A percentile compares a stretch with the other conserved stretches of the same genome.
phyloP scores from a whole-genome alignment of 2,888 invertebrate genomes.

The Bellardia pandia region DNA sequence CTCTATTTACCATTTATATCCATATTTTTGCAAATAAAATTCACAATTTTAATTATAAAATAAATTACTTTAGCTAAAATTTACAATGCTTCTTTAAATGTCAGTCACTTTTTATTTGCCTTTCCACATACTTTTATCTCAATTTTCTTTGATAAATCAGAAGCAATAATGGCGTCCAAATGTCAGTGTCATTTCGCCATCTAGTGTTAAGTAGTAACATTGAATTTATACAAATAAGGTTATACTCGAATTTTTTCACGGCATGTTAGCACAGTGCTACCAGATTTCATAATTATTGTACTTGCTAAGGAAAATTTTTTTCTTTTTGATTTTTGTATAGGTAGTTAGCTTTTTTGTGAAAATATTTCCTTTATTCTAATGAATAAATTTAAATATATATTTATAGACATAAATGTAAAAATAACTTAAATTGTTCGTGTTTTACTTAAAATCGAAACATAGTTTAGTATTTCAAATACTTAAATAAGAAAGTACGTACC shows the following conservation, averaged over 20 bases:
- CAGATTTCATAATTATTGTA: background rate
- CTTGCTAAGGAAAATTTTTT: no score
- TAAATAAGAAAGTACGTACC: no score
- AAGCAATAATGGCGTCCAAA: slow-evolving; percentile 64
- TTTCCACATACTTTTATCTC: slow-evolving; percentile 56
- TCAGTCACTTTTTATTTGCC: slow-evolving; percentile 46
- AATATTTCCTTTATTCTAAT: no score
- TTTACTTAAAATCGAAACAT: no score
- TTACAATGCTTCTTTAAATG: slow-evolving; percentile 13
- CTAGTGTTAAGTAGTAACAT: slow-evolving; percentile 45
- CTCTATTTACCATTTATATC: slow-evolving; percentile 59
- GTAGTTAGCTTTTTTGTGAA: no score
- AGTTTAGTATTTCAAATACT: no score
- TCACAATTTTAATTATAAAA: background rate
- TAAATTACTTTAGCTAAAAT: slow-evolving; percentile 20
- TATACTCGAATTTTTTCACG: background rate
- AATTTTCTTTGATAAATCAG: slow-evolving; percentile 46
- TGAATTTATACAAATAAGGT: slow-evolving; percentile 25
- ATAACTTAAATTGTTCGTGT: no score
- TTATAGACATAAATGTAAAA: no score
- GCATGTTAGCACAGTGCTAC: slow-evolving; percentile 1
- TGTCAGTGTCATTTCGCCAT: slow-evolving; percentile 38
- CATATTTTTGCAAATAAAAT: slow-evolving; percentile 42
- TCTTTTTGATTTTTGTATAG: no score
- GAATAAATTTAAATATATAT: no score